Conservation (phyloP, 2,113 vertebrate genomes). For the Fukomys damarensis region DNA sequence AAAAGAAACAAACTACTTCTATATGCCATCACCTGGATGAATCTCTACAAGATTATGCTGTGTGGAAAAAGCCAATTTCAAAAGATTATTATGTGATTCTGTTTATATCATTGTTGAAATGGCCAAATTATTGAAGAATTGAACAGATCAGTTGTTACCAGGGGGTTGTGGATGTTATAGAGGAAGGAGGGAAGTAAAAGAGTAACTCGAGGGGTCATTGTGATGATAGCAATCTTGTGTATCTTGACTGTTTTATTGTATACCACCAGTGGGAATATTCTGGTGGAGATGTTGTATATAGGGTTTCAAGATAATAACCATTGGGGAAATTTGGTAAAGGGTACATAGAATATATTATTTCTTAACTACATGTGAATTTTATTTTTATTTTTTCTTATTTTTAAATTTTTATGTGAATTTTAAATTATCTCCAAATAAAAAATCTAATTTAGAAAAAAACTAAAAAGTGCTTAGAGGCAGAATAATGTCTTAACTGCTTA, state of each 20-base stretch:
- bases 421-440: constrained; percentile 16
- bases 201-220: not conserved
- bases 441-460: not conserved
- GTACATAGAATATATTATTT: not conserved
- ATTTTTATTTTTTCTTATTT: too few relatives aligned
- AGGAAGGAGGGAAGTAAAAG: not conserved
- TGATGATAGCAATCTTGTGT: not conserved
- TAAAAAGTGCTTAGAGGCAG: not conserved
- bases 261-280: not conserved
- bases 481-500: not conserved
- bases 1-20: not conserved
- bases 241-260: not conserved
- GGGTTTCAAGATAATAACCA: not conserved
- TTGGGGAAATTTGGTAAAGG: not conserved
- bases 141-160: not conserved
- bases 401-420: constrained; percentile 54
- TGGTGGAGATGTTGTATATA: not conserved
- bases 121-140: not conserved
- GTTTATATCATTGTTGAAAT: constrained; percentile 14
- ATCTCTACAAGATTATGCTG: not conserved
- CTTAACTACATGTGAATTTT: constrained; percentile 16
- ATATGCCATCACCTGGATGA: not conserved
- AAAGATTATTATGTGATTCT: not conserved
- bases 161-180: not conserved
- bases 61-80: not conserved